These are phyloP conservation scores for Numida meleagris DNA, from an alignment of 2,113 vertebrate genomes.

Conservation along the genomic window DNA sequence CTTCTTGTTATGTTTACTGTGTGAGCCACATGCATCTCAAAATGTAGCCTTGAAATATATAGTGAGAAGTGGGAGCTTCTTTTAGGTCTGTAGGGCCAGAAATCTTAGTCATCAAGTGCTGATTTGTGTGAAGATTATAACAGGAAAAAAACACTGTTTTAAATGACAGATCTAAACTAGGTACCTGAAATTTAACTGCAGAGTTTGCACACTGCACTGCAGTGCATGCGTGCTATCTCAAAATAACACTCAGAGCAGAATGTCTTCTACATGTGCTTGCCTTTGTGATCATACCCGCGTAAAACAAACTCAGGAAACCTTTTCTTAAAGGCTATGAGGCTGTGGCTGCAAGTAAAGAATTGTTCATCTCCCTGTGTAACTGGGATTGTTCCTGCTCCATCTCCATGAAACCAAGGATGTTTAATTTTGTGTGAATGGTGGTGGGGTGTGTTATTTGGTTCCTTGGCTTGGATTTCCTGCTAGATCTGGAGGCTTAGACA, in stretches of 20 bases:
- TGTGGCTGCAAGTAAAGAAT: accelerated
- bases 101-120: neutral
- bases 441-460: neutral
- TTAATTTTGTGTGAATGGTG: neutral
- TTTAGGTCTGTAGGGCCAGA: neutral
- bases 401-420: neutral
- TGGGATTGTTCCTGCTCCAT: neutral
- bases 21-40: neutral
- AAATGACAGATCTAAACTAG: neutral
- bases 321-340: neutral
- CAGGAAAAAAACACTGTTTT: neutral
- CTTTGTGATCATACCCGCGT: neutral
- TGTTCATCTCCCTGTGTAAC: neutral
- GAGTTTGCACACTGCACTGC: neutral
- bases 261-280: neutral
- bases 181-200: neutral
- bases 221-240: neutral
- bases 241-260: neutral
- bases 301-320: neutral
- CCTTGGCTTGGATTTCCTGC: neutral
- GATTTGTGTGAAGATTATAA: neutral
- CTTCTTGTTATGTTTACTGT: neutral
- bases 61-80: neutral
- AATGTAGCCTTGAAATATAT: neutral
- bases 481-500: neutral